Conservation (phyloP, 2,113 vertebrate genomes). For the Potamarius usumacintae region DNA sequence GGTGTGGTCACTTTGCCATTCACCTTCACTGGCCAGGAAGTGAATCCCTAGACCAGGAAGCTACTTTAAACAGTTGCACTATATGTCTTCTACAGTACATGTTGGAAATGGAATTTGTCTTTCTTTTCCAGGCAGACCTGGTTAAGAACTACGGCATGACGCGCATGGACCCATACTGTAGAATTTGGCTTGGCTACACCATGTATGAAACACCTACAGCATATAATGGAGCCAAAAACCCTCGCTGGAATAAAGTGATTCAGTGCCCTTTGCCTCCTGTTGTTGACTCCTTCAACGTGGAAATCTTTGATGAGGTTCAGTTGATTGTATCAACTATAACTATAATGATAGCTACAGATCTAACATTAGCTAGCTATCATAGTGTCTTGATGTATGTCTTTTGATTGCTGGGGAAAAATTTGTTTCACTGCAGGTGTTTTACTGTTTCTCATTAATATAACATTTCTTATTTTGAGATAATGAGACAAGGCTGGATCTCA, state of each 20-base stretch:
- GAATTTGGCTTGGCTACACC: conserved; percentile 89
- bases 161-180: conserved; percentile 73
- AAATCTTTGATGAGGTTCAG: conserved; percentile 97
- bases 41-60: no score
- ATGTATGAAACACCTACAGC: conserved; percentile 97
- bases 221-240: conserved; percentile 96
- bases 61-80: no score
- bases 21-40: no score
- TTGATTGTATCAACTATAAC: neutral
- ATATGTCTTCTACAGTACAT: no score
- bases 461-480: no score
- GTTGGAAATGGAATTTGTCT: neutral
- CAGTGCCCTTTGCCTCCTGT: conserved; percentile 78
- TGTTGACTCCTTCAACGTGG: conserved; percentile 95
- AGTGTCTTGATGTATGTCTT: neutral
- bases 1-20: no score
- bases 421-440: no score
- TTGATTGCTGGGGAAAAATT: no score
- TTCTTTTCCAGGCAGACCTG: conserved; percentile 82
- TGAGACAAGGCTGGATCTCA: no score
- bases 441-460: no score
- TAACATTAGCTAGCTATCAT: neutral
- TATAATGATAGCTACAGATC: neutral
- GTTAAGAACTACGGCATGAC: conserved; percentile 44
- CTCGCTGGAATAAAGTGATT: conserved; percentile 87